Conservation (phyloP, 2,888 invertebrate species). For the Ctenicera cuprea region DNA sequence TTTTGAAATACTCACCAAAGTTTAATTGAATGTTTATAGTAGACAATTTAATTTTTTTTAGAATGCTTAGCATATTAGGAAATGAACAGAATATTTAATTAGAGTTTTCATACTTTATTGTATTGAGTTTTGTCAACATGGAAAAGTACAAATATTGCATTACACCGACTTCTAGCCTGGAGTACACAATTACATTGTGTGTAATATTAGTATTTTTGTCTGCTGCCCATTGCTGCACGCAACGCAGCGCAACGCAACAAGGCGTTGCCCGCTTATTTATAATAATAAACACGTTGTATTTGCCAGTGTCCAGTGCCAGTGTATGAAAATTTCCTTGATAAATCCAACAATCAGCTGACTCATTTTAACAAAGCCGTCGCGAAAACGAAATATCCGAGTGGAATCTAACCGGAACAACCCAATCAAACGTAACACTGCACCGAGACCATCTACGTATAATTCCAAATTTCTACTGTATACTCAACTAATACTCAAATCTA, state of each 20-base stretch:
- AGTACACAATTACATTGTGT: slow-evolving; percentile 72
- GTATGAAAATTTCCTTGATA: slow-evolving; percentile 60
- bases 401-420: slow-evolving; percentile 61
- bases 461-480: slow-evolving; percentile 67
- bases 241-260: slow-evolving; percentile 52
- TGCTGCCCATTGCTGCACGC: slow-evolving; percentile 54
- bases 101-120: slow-evolving; percentile 74
- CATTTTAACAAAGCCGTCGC: slow-evolving; percentile 68
- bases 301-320: slow-evolving; percentile 72
- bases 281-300: slow-evolving; percentile 64
- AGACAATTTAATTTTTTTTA: background rate
- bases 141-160: slow-evolving; percentile 80
- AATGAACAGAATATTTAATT: slow-evolving; percentile 33
- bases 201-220: slow-evolving; percentile 59
- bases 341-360: slow-evolving; percentile 69
- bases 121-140: slow-evolving; percentile 77
- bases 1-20: too few species aligned
- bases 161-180: slow-evolving; percentile 74
- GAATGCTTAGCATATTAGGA: slow-evolving; percentile 2
- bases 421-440: slow-evolving; percentile 63
- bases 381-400: slow-evolving; percentile 67
- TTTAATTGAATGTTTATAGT: background rate
- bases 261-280: slow-evolving; percentile 52
- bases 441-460: slow-evolving; percentile 61
- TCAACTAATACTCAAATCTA: slow-evolving; percentile 69